Percentiles rank a stretch among this genome's conserved stretches.
Conservation (phyloP, 2,888 invertebrate species). For the Argyra leucocephala region DNA sequence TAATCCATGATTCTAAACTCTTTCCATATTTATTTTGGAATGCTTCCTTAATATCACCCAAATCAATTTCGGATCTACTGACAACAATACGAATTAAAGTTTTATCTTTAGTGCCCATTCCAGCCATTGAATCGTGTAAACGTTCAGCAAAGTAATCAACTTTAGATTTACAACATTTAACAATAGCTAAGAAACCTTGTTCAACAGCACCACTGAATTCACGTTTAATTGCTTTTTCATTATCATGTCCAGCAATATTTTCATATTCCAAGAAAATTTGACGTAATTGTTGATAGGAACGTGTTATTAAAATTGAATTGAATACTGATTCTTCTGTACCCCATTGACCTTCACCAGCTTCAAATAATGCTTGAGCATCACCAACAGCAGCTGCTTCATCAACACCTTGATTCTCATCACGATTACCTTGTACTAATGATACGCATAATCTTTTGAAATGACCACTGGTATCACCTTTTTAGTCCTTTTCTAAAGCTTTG, state of each 20-base stretch:
- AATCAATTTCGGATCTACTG: conserved; percentile 82
- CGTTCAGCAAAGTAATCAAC: conserved; percentile 87
- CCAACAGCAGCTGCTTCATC: conserved; percentile 70
- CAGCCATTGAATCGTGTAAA: conserved; percentile 82
- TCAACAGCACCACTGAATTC: conserved; percentile 83
- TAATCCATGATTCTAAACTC: conserved; percentile 72
- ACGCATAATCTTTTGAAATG: conserved; percentile 86
- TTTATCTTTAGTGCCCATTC: conserved; percentile 77
- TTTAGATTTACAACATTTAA: conserved; percentile 81
- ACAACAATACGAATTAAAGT: conserved; percentile 86
- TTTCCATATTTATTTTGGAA: conserved; percentile 77
- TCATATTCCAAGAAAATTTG: conserved; percentile 79
- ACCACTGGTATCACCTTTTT: conserved; percentile 90
- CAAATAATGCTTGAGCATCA: conserved; percentile 70
- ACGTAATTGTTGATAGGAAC: conserved; percentile 81
- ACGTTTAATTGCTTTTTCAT: conserved; percentile 73
- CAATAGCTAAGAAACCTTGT: conserved; percentile 78
- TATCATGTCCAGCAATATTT: conserved; percentile 68
- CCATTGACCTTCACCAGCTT: conserved; percentile 76
- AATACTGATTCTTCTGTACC: conserved; percentile 86
- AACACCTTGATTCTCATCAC: conserved; percentile 77
- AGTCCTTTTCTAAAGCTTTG: conserved; percentile 70
- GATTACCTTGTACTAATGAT: conserved; percentile 76
- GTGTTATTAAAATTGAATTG: conserved; percentile 73
- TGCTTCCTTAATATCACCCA: conserved; percentile 85